A percentile compares a stretch with the other conserved stretches of the same genome.
These are phyloP conservation scores for Callimorpha dominula DNA, from an alignment of 2,888 invertebrate genomes.

Conservation along the genomic window DNA sequence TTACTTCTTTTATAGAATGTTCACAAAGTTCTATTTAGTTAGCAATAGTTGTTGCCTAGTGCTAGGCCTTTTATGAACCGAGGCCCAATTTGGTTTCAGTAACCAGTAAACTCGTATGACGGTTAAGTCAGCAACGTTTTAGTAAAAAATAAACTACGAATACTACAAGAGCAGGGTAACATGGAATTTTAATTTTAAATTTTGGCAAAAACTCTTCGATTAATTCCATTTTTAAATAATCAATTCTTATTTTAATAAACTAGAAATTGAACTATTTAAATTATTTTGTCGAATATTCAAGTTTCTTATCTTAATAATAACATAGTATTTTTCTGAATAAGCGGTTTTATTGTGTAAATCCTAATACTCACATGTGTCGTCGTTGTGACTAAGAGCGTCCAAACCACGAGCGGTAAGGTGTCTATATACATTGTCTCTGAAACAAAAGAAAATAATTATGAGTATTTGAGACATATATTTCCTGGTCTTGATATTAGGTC, in stretches of 20 bases:
- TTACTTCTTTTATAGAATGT: not conserved
- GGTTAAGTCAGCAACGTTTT: no score
- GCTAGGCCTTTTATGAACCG: no score
- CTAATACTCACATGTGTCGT: constrained; percentile 90
- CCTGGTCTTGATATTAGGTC: not conserved
- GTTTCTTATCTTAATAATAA: not conserved
- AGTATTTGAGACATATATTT: not conserved
- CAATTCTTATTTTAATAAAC: no score
- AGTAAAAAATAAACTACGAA: no score
- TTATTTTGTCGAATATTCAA: not conserved
- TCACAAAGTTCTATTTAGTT: not conserved
- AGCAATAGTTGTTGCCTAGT: not conserved
- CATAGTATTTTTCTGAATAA: not conserved
- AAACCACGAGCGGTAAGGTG: constrained; percentile 96
- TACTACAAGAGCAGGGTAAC: no score
- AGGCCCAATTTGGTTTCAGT: not conserved
- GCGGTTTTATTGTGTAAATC: not conserved
- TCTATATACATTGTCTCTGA: constrained; percentile 95
- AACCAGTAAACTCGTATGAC: not conserved
- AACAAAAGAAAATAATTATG: constrained; percentile 84
- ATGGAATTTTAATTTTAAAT: no score
- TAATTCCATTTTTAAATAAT: no score
- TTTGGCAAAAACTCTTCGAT: no score
- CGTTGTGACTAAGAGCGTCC: constrained; percentile 94
- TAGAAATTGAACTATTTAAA: no score